Percentiles rank a stretch among this genome's conserved stretches.
phyloP scores from a whole-genome alignment of 2,113 vertebrate genomes.

The Vombatus ursinus region DNA sequence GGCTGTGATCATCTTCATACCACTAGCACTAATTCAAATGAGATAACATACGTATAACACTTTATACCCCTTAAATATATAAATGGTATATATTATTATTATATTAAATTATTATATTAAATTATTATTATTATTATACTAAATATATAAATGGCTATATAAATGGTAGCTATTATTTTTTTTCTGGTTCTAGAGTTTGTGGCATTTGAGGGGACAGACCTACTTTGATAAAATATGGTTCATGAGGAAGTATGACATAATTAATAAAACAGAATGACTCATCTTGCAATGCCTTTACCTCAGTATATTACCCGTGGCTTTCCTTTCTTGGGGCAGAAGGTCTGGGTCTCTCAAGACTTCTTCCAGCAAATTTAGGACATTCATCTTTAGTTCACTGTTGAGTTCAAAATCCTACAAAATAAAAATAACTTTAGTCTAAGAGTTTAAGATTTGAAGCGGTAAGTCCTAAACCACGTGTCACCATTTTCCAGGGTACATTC shows the following conservation, averaged over 20 bases:
- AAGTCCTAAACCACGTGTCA: background rate
- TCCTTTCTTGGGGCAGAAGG: slow-evolving; percentile 97
- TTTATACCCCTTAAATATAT: background rate
- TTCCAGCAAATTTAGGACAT: slow-evolving; percentile 94
- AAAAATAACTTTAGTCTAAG: slow-evolving; percentile 30
- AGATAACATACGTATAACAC: background rate
- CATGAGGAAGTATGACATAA: background rate
- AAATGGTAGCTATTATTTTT: background rate
- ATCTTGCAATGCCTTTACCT: slow-evolving; percentile 81
- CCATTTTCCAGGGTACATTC: background rate
- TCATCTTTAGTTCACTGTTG: slow-evolving; percentile 95
- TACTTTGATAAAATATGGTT: background rate
- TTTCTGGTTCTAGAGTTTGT: background rate
- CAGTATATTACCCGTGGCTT: slow-evolving; percentile 97
- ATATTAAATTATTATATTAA: too few relatives aligned
- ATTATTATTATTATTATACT: too few relatives aligned
- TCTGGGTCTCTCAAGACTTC: slow-evolving; percentile 97
- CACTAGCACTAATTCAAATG: background rate
- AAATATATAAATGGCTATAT: too few relatives aligned
- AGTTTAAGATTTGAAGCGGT: background rate
- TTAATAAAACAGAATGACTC: background rate
- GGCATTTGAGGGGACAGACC: background rate
- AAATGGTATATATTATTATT: background rate
- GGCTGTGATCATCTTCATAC: background rate
- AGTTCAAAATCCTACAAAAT: slow-evolving; percentile 95